A percentile compares a stretch with the other conserved stretches of the same genome.
phyloP scores from a whole-genome alignment of 1,140 invertebrate genomes.

The Brachionus rotundiformis region DNA sequence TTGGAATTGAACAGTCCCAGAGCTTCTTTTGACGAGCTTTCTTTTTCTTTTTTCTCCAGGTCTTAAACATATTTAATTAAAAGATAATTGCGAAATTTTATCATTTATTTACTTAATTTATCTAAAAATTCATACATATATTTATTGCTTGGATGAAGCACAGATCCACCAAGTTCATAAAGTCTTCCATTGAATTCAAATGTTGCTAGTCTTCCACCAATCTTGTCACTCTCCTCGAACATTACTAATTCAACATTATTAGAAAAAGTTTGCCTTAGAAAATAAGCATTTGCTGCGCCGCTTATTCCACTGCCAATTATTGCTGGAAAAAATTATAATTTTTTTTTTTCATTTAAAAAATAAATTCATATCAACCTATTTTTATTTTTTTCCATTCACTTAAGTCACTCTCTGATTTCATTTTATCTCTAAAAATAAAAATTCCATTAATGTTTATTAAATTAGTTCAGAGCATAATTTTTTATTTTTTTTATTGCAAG shows the following conservation, averaged over 20 bases:
- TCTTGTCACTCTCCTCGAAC: constrained; percentile 66
- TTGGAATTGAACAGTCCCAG: constrained; percentile 11
- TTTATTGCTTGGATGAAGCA: constrained; percentile 69
- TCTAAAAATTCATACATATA: constrained; percentile 69
- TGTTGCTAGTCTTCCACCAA: constrained; percentile 69
- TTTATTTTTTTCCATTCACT: not conserved
- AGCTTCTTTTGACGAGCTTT: not conserved
- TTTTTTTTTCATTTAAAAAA: not conserved
- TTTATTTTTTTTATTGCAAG: constrained; percentile 23
- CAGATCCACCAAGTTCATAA: constrained; percentile 69
- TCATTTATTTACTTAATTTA: constrained; percentile 63
- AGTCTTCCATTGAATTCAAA: constrained; percentile 64
- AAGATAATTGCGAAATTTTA: not conserved
- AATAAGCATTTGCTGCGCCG: constrained; percentile 70
- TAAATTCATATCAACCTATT: constrained; percentile 5
- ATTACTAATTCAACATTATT: constrained; percentile 65
- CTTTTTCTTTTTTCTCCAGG: constrained; percentile 24
- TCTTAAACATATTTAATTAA: not conserved
- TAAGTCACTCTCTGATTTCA: not conserved
- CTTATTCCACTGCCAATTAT: constrained; percentile 66
- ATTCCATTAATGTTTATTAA: constrained; percentile 1
- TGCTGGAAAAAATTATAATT: constrained; percentile 21
- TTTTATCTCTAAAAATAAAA: not conserved
- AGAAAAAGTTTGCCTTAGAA: constrained; percentile 67
- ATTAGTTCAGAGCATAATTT: not conserved